phyloP scores from a whole-genome alignment of 2,113 vertebrate genomes.

The Platycercus adscitus region DNA sequence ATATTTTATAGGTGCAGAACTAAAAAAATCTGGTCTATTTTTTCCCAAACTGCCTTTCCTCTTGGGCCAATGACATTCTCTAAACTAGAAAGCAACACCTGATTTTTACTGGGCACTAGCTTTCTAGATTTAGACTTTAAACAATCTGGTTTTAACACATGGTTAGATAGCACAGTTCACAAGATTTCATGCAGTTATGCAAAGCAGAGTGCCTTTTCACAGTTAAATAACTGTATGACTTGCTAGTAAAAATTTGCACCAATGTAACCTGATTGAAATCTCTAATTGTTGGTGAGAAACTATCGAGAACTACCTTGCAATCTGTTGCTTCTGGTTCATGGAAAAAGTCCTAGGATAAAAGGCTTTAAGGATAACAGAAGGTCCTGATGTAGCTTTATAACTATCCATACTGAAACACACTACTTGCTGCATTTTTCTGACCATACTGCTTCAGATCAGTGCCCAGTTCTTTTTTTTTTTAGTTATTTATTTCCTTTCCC shows the following conservation, averaged over 20 bases:
- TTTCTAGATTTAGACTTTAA: not conserved
- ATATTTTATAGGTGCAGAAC: not conserved
- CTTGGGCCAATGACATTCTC: not conserved
- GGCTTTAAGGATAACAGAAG: not conserved
- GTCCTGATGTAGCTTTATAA: not conserved
- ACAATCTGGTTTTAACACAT: not conserved
- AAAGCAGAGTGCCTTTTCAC: not conserved
- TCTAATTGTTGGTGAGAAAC: not conserved
- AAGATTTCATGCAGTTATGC: not conserved
- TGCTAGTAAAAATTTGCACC: not conserved
- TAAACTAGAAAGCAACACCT: not conserved
- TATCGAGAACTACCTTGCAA: not conserved
- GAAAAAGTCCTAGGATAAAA: not conserved
- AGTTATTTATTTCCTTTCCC: not conserved
- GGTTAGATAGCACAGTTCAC: not conserved
- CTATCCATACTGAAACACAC: not conserved
- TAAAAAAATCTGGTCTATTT: not conserved
- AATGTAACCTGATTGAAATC: not conserved
- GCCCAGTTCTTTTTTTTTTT: not conserved
- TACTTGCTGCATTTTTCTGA: not conserved
- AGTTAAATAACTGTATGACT: not conserved
- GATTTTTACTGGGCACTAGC: not conserved
- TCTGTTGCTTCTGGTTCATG: not conserved
- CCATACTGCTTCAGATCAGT: not conserved
- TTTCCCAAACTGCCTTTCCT: not conserved